Conservation (phyloP, 1,140 invertebrate genomes). For the Laupala kohalensis region DNA sequence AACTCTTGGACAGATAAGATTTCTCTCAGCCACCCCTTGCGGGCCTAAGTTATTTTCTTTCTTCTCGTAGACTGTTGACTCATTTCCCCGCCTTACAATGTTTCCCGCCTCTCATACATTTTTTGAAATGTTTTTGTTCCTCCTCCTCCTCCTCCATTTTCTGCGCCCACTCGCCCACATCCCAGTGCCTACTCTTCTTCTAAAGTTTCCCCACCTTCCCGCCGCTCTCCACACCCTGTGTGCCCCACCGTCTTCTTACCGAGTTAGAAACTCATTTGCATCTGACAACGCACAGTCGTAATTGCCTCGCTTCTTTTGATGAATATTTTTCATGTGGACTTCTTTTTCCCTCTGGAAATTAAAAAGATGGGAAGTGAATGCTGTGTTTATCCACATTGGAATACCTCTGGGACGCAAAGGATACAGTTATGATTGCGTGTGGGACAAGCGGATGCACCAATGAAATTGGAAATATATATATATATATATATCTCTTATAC, state of each 20-base stretch:
- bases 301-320: not conserved
- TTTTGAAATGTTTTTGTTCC: not conserved
- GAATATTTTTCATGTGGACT: not conserved
- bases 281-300: not conserved
- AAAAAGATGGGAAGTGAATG: not conserved
- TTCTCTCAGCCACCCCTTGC: no score
- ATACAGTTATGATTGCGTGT: no score
- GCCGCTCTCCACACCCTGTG: no score
- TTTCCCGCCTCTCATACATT: no score
- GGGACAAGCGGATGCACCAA: no score
- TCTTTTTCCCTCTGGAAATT: not conserved
- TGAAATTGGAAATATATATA: no score
- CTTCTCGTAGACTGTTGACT: no score
- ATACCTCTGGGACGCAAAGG: no score
- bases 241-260: not conserved
- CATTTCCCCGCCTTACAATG: no score
- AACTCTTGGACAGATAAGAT: no score
- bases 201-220: not conserved
- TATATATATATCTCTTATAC: no score
- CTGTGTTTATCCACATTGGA: not conserved
- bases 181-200: not conserved
- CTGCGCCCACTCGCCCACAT: not conserved
- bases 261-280: not conserved
- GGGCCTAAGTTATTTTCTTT: no score
- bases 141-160: not conserved